Evolutionary conservation across 2,797 vertebrate genomes (phyloP).

Genomic region (Jordanella pulchra): DNA sequence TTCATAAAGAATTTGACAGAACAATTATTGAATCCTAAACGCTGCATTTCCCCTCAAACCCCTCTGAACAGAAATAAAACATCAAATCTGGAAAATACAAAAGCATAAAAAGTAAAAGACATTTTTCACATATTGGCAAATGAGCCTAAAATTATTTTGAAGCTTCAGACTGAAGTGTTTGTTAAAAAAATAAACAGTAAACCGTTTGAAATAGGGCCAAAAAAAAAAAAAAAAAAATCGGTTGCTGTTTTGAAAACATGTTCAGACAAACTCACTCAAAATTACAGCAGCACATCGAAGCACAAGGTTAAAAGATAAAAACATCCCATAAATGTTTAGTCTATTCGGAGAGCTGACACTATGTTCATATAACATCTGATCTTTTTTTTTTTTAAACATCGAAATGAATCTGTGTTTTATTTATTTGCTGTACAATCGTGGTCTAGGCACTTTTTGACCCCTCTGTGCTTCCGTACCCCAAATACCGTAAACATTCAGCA

Average conservation of each 20-base stretch:
- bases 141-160: slow-evolving; percentile 31
- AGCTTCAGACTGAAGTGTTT: slow-evolving; percentile 25
- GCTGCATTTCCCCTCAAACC: not conserved
- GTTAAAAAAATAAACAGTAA: not conserved
- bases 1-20: slow-evolving; percentile 28
- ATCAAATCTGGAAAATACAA: slow-evolving; percentile 14
- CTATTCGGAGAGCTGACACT: slow-evolving; percentile 37
- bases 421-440: slow-evolving; percentile 67
- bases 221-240: slow-evolving; percentile 4
- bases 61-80: not conserved
- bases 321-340: slow-evolving; percentile 22
- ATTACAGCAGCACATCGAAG: not conserved
- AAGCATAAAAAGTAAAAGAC: slow-evolving; percentile 50
- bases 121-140: slow-evolving; percentile 37
- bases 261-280: slow-evolving; percentile 2
- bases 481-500: slow-evolving; percentile 32
- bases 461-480: slow-evolving; percentile 55
- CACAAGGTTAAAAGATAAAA: slow-evolving; percentile 20
- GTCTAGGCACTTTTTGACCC: slow-evolving; percentile 77
- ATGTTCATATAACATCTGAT: slow-evolving; percentile 47
- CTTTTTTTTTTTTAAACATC: slow-evolving; percentile 27
- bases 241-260: slow-evolving; percentile 22
- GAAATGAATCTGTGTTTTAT: slow-evolving; percentile 44
- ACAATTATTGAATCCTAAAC: slow-evolving; percentile 22
- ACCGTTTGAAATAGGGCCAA: slow-evolving; percentile 35